Evolutionary conservation across 2,113 vertebrate genomes (phyloP).

Genomic region (Picathartes gymnocephalus): DNA sequence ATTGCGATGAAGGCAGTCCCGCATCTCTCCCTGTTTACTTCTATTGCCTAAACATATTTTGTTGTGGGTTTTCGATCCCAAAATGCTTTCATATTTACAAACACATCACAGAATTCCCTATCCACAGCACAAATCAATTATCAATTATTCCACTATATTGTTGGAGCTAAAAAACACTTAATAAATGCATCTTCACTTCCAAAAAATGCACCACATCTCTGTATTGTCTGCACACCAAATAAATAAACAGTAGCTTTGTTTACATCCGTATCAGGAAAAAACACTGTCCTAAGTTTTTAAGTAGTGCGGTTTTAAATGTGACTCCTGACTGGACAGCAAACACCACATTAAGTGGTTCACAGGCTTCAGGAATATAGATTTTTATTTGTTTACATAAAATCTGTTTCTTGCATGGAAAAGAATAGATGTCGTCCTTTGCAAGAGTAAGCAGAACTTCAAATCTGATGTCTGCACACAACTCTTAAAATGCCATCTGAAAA

Average conservation of each 20-base stretch:
- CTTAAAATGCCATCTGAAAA: not conserved
- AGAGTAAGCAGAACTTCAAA: not conserved
- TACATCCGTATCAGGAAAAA: not conserved
- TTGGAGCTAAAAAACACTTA: not conserved
- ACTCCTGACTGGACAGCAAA: not conserved
- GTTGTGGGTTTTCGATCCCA: not conserved
- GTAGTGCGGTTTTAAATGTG: not conserved
- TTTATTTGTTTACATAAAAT: not conserved
- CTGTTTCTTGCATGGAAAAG: not conserved
- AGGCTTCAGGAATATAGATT: not conserved
- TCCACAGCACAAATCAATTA: not conserved
- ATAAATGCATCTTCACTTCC: not conserved
- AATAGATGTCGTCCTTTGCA: not conserved
- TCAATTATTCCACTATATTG: not conserved
- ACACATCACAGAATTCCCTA: not conserved
- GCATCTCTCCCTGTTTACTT: not conserved
- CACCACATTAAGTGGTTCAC: not conserved
- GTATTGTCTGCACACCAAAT: not conserved
- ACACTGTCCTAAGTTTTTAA: not conserved
- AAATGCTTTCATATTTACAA: not conserved
- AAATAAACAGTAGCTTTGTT: not conserved
- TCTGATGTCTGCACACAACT: not conserved
- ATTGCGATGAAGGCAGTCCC: not conserved
- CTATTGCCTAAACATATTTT: not conserved
- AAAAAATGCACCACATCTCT: not conserved